Conservation (phyloP, 2,113 vertebrate genomes). For the Potamarius usumacintae region DNA sequence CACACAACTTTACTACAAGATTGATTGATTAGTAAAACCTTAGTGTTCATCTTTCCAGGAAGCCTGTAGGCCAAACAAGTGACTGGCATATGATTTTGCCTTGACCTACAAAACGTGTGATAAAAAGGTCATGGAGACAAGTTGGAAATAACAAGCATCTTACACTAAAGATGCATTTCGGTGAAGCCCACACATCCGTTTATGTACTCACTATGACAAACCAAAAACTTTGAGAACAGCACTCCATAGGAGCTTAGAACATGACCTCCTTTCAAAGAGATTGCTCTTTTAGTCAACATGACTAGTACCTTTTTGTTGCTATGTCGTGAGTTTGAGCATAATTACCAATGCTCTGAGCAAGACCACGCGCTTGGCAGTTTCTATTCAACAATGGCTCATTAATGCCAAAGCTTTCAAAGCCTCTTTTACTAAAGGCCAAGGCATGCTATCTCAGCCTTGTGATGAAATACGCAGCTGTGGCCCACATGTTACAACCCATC, state of each 20-base stretch:
- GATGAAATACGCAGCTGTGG: conserved; percentile 49
- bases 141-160: neutral
- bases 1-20: neutral
- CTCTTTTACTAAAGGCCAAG: conserved; percentile 43
- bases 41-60: neutral
- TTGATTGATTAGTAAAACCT: neutral
- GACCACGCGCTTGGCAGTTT: conserved; percentile 6
- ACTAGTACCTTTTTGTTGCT: neutral
- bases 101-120: neutral
- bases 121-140: neutral
- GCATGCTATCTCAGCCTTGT: conserved; percentile 6
- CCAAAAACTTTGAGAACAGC: neutral
- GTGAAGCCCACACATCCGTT: neutral
- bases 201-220: neutral
- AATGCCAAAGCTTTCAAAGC: conserved; percentile 41
- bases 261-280: neutral
- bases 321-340: neutral
- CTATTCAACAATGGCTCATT: conserved; percentile 46
- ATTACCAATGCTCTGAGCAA: conserved; percentile 2
- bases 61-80: neutral
- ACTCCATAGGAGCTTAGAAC: neutral
- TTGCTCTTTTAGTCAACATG: neutral
- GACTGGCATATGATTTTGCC: neutral
- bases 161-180: neutral
- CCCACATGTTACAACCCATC: conserved; percentile 40